A percentile compares a stretch with the other conserved stretches of the same genome.
Conservation (phyloP, 2,888 invertebrate genomes). For the Caradrina kadenii region DNA sequence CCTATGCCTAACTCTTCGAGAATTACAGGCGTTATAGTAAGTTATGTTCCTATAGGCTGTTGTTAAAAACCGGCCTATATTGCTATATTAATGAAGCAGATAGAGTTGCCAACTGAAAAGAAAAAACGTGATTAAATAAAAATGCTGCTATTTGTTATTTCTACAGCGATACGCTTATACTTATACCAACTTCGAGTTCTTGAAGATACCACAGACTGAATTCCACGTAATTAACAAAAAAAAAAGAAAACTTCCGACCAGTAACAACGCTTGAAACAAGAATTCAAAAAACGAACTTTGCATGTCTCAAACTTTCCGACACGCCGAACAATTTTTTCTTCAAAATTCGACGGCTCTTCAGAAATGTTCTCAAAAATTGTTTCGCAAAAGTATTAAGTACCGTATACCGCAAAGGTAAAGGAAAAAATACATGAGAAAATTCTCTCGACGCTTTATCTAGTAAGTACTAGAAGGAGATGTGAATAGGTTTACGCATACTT, state of each 20-base stretch:
- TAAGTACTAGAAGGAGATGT: background rate
- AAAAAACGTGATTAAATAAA: no score
- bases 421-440: conserved; percentile 8
- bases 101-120: no score
- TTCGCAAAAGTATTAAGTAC: conserved; percentile 29
- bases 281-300: conserved; percentile 40
- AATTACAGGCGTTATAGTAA: no score
- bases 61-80: no score
- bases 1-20: no score
- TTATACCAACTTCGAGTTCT: conserved; percentile 12
- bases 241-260: conserved; percentile 20
- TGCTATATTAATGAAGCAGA: no score
- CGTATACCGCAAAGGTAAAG: background rate
- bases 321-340: conserved; percentile 26
- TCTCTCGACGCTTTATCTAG: background rate
- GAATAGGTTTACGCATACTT: background rate
- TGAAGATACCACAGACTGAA: conserved; percentile 29
- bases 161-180: background rate
- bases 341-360: conserved; percentile 31
- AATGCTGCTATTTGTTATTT: conserved; percentile 1
- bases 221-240: conserved; percentile 48
- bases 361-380: conserved; percentile 39
- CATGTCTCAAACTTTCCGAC: conserved; percentile 43
- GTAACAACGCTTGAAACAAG: conserved; percentile 41
- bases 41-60: no score